These are phyloP conservation scores for Rhadinocentrus ornatus DNA, from an alignment of 2,797 vertebrate genomes.

Conservation along the genomic window DNA sequence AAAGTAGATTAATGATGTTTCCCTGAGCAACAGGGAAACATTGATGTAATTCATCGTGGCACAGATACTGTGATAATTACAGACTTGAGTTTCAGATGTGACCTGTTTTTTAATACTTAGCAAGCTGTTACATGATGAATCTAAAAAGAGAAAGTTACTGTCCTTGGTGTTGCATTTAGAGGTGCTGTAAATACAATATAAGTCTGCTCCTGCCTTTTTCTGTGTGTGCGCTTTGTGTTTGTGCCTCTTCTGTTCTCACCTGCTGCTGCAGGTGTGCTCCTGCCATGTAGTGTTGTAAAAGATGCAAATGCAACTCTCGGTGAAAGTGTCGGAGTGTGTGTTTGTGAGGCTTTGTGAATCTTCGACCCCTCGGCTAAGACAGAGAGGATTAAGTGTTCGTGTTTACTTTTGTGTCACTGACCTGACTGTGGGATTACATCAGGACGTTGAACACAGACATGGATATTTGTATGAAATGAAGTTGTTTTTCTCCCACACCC, in stretches of 20 bases:
- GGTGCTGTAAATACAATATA: background rate
- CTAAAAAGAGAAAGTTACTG: no score
- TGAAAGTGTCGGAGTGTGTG: background rate
- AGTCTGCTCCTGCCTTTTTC: background rate
- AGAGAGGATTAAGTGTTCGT: slow-evolving; percentile 47
- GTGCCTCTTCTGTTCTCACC: background rate
- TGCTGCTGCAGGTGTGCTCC: slow-evolving; percentile 27
- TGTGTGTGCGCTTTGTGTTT: background rate
- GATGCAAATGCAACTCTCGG: background rate
- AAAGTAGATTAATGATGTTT: background rate
- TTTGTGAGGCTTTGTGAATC: slow-evolving; percentile 14
- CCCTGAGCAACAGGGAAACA: background rate
- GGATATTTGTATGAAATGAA: slow-evolving; percentile 29
- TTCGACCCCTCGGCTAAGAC: slow-evolving; percentile 2
- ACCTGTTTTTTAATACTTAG: background rate
- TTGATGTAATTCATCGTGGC: background rate
- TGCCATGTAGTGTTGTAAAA: slow-evolving; percentile 2
- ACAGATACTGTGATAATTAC: slow-evolving; percentile 6
- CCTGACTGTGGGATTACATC: slow-evolving; percentile 44
- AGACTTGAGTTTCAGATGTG: background rate
- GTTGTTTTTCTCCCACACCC: slow-evolving; percentile 28
- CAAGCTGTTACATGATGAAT: background rate
- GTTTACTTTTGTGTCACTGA: slow-evolving; percentile 23
- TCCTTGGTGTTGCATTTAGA: background rate
- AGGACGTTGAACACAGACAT: slow-evolving; percentile 29